Base-by-base conservation (phyloP, 2,113 vertebrate genomes). In the Gopherus evgoodei region DNA sequence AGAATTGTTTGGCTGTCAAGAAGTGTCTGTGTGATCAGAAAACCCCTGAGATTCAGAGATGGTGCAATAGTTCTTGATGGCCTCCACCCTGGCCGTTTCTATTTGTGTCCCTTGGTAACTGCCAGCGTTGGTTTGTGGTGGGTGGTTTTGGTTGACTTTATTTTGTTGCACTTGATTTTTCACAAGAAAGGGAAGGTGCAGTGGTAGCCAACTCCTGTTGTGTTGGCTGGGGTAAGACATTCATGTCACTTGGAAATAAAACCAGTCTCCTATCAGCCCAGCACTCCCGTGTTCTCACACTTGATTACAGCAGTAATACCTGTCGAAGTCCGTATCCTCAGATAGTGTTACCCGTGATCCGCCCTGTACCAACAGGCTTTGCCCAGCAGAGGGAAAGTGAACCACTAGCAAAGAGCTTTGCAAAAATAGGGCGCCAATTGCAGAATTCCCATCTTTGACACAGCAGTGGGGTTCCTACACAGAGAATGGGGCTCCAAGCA, bases 141-240 rank as follows among this genome's bases (percentile, higher is more conserved):
- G 65, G 19, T 38, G 35, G 65, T 72, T 72, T 72, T 72, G 19
- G 19, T 91, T 90, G 75, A 29, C 42, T 44, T 47, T 12, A 94
- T 90, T 93, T 93, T 96, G 91, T 38, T 69, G 83, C 8, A 2
- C 89, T 94, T 75, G 94, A 72, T 94, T 96, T 93, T 96, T 87
- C 78, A 93, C 42, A 49, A 91, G 92, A 94, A 96, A 54, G 90
- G 94, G 95, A 97, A 96, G 97, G 84, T 83, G 94, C 90, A 27
- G 10, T 86, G 93, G 88, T 94, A 91, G 96, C 7, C 17, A 69
- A 21, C 17, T 5, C 84, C 81, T 81, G 94, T 96, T 96, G 94
- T 92, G 93, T 96, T 95, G 96, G 35, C 95, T 81, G 1, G 86
- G 90, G 96, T 90, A 80, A 92, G 95, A 91, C 94, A 87, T 97